phyloP scores from a whole-genome alignment of 1,140 invertebrate species.

The Portunus trituberculatus region DNA sequence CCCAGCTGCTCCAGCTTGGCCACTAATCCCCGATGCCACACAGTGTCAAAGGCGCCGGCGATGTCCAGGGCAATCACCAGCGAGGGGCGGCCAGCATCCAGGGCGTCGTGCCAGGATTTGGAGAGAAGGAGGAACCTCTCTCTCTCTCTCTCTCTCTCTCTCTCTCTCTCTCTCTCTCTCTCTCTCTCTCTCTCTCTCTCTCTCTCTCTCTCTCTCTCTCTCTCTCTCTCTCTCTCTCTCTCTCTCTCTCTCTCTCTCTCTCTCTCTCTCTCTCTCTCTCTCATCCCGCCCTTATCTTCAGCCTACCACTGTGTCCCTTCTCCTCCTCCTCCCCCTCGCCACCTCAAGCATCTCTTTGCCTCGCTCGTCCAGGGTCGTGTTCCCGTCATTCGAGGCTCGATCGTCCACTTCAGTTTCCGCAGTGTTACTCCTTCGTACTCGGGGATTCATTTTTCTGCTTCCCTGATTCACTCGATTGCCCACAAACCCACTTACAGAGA shows the following conservation, averaged over 20 bases:
- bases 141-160: too few relatives aligned
- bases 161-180: neutral
- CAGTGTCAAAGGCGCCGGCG: too few relatives aligned
- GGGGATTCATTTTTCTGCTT: conserved; percentile 6
- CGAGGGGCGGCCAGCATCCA: too few relatives aligned
- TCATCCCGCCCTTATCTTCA: neutral
- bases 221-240: conserved; percentile 20
- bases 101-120: too few relatives aligned
- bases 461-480: neutral
- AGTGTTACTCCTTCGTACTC: neutral
- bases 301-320: too few relatives aligned
- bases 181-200: neutral
- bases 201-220: conserved; percentile 20
- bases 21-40: too few relatives aligned
- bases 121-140: too few relatives aligned
- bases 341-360: neutral
- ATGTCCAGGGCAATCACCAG: too few relatives aligned
- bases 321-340: too few relatives aligned
- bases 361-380: neutral
- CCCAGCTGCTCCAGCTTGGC: too few relatives aligned
- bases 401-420: neutral
- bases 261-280: conserved; percentile 20
- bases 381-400: neutral
- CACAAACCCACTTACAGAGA: neutral
- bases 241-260: conserved; percentile 20